Conservation (phyloP, 2,113 vertebrate genomes). For the Picathartes gymnocephalus region DNA sequence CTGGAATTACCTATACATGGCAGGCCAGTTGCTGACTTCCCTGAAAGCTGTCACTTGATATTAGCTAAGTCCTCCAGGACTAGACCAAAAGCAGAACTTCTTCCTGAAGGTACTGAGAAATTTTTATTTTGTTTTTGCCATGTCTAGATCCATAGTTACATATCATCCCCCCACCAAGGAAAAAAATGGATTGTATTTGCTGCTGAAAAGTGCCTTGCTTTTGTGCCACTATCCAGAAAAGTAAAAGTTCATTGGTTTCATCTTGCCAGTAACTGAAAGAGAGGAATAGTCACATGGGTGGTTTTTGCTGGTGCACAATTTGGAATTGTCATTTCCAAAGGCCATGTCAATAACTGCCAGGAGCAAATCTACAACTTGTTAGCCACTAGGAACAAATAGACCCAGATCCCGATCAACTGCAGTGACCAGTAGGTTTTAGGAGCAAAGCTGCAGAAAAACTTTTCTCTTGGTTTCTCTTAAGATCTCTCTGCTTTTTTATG, state of each 20-base stretch:
- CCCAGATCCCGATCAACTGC: not conserved
- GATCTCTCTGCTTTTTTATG: not conserved
- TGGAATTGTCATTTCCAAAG: not conserved
- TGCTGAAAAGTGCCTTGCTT: not conserved
- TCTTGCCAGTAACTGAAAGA: not conserved
- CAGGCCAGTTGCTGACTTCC: rapidly evolving
- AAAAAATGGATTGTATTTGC: not conserved
- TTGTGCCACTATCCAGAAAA: not conserved
- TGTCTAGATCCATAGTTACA: not conserved
- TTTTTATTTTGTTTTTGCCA: not conserved
- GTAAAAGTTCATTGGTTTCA: not conserved
- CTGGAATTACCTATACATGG: not conserved
- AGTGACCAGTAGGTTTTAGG: not conserved
- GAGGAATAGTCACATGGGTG: not conserved
- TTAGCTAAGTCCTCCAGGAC: not conserved
- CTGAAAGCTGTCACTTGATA: not conserved
- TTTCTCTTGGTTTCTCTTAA: not conserved
- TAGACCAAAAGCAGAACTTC: not conserved
- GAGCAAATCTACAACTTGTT: not conserved
- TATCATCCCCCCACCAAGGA: not conserved
- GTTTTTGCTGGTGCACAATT: not conserved
- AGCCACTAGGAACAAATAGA: not conserved
- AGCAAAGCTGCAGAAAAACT: not conserved
- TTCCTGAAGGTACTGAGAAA: not conserved
- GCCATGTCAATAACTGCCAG: not conserved